Evolutionary conservation across 2,888 invertebrate species (phyloP).

Genomic region (Phalangium opilio): DNA sequence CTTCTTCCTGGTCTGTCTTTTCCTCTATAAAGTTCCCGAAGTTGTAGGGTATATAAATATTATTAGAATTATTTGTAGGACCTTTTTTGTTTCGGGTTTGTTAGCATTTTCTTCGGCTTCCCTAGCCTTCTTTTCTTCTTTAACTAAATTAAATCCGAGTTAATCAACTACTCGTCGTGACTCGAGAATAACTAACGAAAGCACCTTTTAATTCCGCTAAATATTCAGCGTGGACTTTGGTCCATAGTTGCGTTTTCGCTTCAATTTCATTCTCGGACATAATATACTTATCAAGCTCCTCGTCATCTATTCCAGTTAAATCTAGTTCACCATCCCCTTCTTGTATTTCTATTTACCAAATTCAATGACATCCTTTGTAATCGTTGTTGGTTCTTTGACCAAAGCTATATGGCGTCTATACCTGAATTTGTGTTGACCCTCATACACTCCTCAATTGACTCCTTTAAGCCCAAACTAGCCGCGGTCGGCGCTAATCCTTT

Average conservation of each 20-base stretch:
- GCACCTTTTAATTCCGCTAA: slow-evolving; percentile 72
- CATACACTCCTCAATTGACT: slow-evolving; percentile 36
- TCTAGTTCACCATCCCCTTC: slow-evolving; percentile 39
- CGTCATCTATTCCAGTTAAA: slow-evolving; percentile 56
- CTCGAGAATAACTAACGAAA: no score
- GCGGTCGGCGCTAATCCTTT: slow-evolving; percentile 34
- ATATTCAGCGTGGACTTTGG: slow-evolving; percentile 69
- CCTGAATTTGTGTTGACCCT: slow-evolving; percentile 5
- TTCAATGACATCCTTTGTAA: slow-evolving; percentile 1
- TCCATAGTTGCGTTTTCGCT: slow-evolving; percentile 73
- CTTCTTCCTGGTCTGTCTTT: slow-evolving; percentile 18
- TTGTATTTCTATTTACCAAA: slow-evolving; percentile 7
- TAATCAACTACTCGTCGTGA: no score
- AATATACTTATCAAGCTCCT: slow-evolving; percentile 71
- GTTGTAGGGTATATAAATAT: no score
- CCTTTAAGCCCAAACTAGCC: slow-evolving; percentile 57
- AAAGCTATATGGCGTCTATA: not conserved
- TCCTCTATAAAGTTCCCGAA: slow-evolving; percentile 19
- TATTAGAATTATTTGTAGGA: not conserved
- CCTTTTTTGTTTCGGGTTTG: slow-evolving; percentile 58
- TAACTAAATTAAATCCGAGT: slow-evolving; percentile 38
- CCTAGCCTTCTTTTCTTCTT: slow-evolving; percentile 59
- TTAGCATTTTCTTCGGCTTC: slow-evolving; percentile 60
- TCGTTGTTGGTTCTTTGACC: not conserved
- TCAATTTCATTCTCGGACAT: slow-evolving; percentile 61